Conservation (phyloP, 2,113 vertebrate genomes). For the Rhagologus leucostigma region DNA sequence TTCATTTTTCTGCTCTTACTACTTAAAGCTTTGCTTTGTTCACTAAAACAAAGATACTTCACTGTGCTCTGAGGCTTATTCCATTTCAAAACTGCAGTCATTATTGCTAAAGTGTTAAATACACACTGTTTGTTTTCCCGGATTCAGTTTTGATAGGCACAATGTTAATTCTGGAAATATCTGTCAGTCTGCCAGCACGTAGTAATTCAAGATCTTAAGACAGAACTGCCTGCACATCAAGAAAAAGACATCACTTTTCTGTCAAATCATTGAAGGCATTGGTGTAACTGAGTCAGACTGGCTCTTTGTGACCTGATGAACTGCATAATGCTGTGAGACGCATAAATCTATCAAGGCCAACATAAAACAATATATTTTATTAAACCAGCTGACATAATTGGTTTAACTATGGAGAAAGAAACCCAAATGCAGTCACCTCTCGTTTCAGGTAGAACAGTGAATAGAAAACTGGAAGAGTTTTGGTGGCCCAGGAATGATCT, state of each 20-base stretch:
- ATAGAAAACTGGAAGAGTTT: neutral
- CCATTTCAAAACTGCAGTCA: neutral
- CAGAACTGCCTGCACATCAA: neutral
- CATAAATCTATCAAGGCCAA: neutral
- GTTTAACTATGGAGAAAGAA: neutral
- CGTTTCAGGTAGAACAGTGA: neutral
- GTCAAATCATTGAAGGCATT: neutral
- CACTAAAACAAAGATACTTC: neutral
- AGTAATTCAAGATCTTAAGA: neutral
- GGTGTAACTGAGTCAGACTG: neutral
- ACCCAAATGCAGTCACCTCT: neutral
- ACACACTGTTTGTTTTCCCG: neutral
- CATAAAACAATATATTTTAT: neutral
- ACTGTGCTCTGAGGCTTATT: neutral
- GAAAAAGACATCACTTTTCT: neutral
- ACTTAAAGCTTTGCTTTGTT: constrained; percentile 21
- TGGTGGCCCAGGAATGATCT: neutral
- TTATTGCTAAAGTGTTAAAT: neutral
- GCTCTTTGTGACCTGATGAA: neutral
- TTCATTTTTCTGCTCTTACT: neutral
- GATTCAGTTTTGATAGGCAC: neutral
- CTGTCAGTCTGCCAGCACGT: neutral
- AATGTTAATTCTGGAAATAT: neutral
- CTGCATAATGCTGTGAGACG: neutral
- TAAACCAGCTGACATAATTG: neutral